Evolutionary conservation across 2,113 vertebrate genomes (phyloP).

Genomic region (Bubo bubo): DNA sequence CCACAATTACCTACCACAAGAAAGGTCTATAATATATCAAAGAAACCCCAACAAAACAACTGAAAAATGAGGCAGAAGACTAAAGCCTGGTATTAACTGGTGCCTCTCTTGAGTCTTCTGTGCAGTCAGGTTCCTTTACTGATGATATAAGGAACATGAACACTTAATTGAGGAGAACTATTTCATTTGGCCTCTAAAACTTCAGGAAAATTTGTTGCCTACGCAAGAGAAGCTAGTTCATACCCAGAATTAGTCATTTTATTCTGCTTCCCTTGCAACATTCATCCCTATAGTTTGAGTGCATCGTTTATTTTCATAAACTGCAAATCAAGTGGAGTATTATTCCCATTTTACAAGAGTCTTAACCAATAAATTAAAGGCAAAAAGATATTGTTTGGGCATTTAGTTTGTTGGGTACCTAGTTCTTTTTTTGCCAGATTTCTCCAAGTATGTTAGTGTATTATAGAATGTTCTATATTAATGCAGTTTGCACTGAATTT

Average conservation of each 20-base stretch:
- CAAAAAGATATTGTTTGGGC: not conserved
- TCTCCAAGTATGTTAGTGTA: not conserved
- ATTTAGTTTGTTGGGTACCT: not conserved
- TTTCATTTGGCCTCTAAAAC: not conserved
- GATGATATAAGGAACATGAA: not conserved
- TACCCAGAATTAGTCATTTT: not conserved
- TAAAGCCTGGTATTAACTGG: fast-evolving
- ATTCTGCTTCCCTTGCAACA: not conserved
- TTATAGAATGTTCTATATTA: not conserved
- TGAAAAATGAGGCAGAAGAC: not conserved
- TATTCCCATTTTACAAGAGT: not conserved
- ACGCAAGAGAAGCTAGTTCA: not conserved
- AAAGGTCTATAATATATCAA: not conserved
- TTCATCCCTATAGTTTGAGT: not conserved
- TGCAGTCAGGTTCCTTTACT: not conserved
- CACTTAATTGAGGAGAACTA: not conserved
- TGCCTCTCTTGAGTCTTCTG: fast-evolving
- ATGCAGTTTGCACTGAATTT: not conserved
- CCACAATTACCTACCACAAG: not conserved
- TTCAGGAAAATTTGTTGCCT: not conserved
- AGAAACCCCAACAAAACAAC: fast-evolving
- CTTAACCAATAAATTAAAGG: not conserved
- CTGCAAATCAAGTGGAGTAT: not conserved
- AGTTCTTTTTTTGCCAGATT: not conserved
- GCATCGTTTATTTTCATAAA: not conserved